A percentile compares a stretch with the other conserved stretches of the same genome.
Conservation (phyloP, 2,113 vertebrate genomes). For the Capreolus pygargus region DNA sequence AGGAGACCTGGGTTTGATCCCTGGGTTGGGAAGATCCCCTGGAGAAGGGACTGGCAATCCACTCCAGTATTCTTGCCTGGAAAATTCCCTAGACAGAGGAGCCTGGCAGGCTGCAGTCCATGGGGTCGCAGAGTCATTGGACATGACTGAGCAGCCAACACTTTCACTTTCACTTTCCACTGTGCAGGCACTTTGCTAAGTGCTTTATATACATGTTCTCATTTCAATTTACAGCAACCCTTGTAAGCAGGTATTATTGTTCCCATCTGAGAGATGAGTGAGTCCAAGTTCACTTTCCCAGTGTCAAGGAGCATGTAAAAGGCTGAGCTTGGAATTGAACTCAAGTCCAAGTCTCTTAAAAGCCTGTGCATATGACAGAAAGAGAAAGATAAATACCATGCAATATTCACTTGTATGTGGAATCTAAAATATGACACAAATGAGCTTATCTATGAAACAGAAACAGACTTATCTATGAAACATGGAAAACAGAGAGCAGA, state of each 20-base stretch:
- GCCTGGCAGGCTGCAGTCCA: not conserved
- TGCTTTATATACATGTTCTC: not conserved
- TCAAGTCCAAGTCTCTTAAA: not conserved
- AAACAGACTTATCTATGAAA: not conserved
- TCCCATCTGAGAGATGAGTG: not conserved
- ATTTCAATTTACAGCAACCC: not conserved
- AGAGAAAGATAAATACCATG: not conserved
- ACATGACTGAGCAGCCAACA: not conserved
- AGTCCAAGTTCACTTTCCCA: not conserved
- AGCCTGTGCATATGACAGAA: not conserved
- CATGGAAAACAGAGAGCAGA: not conserved
- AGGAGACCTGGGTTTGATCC: not conserved
- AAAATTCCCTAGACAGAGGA: not conserved
- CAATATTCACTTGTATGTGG: not conserved
- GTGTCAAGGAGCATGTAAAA: not conserved
- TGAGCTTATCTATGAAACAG: not conserved
- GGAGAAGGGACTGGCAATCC: not conserved
- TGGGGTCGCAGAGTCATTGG: not conserved
- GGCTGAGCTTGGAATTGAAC: not conserved
- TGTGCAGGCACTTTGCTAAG: not conserved
- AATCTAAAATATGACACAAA: not conserved
- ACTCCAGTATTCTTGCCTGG: not conserved
- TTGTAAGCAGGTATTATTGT: not conserved
- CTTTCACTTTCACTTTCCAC: not conserved
- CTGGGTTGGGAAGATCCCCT: not conserved